Evolutionary conservation across 2,888 invertebrate species (phyloP).

Genomic region (Aricia artaxerxes): DNA sequence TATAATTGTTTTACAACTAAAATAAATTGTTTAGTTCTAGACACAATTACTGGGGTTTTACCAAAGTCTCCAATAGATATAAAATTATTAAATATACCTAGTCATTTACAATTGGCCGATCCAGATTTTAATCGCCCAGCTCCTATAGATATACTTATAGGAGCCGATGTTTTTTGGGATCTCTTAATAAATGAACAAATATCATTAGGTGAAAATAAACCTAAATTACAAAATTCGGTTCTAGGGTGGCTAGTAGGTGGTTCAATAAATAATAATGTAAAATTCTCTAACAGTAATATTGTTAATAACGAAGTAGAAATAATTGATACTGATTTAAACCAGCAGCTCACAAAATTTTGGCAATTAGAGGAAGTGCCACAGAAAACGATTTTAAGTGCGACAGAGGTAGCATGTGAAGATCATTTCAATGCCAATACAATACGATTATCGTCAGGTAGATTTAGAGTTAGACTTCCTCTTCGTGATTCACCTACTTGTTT

Average conservation of each 20-base stretch:
- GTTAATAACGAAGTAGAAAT: not conserved
- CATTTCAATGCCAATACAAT: constrained; percentile 31
- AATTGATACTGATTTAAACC: not conserved
- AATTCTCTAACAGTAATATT: not conserved
- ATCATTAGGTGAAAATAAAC: constrained; percentile 27
- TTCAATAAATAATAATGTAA: not conserved
- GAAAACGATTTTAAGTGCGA: constrained; percentile 27
- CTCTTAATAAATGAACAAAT: constrained; percentile 31
- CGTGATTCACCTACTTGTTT: constrained; percentile 1
- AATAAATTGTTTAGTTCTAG: constrained; percentile 1
- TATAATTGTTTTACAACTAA: not conserved
- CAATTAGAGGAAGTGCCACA: constrained; percentile 31
- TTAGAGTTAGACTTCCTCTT: constrained; percentile 19
- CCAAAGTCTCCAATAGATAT: constrained; percentile 31
- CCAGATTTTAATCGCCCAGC: constrained; percentile 37
- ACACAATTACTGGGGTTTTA: not conserved
- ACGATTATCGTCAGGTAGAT: not conserved
- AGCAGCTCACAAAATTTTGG: constrained; percentile 26
- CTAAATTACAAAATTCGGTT: not conserved
- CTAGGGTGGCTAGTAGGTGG: not conserved
- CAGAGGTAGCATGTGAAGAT: constrained; percentile 31
- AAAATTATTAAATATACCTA: constrained; percentile 35
- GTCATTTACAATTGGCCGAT: constrained; percentile 39
- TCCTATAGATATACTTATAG: constrained; percentile 39
- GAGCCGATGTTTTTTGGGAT: constrained; percentile 35